Evolutionary conservation across 2,113 vertebrate species (phyloP).

Genomic region (Brevimyrus niger): DNA sequence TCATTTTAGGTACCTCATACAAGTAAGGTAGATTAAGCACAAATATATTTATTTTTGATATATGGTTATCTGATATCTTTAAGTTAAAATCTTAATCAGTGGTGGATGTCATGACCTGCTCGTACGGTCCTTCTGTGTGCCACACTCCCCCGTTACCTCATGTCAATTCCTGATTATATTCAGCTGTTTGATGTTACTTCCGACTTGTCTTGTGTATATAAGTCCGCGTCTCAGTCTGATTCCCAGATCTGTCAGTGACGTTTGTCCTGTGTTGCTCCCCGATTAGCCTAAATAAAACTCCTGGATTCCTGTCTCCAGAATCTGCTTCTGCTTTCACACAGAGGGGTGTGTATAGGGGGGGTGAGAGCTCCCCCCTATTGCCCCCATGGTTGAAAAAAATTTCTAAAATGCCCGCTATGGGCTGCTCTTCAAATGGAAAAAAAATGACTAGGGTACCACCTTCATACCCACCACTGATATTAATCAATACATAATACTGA

Average conservation of each 20-base stretch:
- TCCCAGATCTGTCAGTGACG: too few species aligned
- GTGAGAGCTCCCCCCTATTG: not conserved
- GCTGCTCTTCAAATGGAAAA: not conserved
- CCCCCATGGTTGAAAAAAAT: not conserved
- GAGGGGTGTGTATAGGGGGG: not conserved
- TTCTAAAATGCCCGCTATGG: not conserved
- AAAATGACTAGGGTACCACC: not conserved
- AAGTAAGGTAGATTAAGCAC: not conserved
- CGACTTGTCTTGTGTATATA: too few species aligned
- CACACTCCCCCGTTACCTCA: too few species aligned
- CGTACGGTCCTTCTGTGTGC: too few species aligned
- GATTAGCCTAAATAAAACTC: too few species aligned
- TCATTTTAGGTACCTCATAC: not conserved
- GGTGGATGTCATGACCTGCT: not conserved
- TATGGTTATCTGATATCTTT: not conserved
- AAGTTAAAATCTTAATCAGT: not conserved
- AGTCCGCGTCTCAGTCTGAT: too few species aligned
- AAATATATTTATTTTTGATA: not conserved
- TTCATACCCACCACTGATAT: not conserved
- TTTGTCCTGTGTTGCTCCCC: too few species aligned
- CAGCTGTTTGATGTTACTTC: too few species aligned
- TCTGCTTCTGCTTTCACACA: too few species aligned
- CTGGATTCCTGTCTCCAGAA: too few species aligned
- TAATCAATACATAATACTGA: not conserved
- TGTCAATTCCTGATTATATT: too few species aligned